Percentiles rank a stretch among this genome's conserved stretches.
Evolutionary conservation across 1,140 invertebrate genomes (phyloP).

Genomic region (Cotesia typhae): DNA sequence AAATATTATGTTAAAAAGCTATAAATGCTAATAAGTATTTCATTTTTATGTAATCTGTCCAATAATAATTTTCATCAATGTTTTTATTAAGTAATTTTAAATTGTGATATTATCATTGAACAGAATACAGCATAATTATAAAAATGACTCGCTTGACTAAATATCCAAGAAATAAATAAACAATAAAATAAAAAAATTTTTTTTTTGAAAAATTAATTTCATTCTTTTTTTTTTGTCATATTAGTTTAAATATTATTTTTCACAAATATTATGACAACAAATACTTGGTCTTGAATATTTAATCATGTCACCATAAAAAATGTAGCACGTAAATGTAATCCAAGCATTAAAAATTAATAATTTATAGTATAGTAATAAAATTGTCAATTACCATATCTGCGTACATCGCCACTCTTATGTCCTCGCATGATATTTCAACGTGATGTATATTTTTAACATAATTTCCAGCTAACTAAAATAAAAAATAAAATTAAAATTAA

Average conservation of each 20-base stretch:
- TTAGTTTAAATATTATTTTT: too few species aligned
- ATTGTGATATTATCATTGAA: not conserved
- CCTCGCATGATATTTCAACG: slow-evolving; percentile 89
- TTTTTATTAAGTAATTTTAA: not conserved
- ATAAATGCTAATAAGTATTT: slow-evolving; percentile 6
- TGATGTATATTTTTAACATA: slow-evolving; percentile 96
- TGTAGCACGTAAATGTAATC: not conserved
- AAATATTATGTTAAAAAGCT: not conserved
- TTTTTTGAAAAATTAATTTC: too few species aligned
- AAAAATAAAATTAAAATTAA: slow-evolving; percentile 37
- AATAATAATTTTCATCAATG: too few species aligned
- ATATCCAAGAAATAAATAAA: too few species aligned
- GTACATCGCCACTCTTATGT: slow-evolving; percentile 96
- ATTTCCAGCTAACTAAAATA: slow-evolving; percentile 84
- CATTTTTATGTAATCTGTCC: too few species aligned
- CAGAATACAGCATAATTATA: too few species aligned
- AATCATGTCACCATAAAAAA: too few species aligned
- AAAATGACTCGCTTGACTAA: too few species aligned
- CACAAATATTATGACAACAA: too few species aligned
- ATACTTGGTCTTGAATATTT: too few species aligned
- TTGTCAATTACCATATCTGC: slow-evolving; percentile 84
- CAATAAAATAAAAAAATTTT: too few species aligned
- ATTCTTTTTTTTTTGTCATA: too few species aligned
- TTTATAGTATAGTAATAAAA: slow-evolving; percentile 29
- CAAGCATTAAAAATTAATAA: not conserved